phyloP scores from a whole-genome alignment of 2,113 vertebrate species.

The Anolis sagrei region DNA sequence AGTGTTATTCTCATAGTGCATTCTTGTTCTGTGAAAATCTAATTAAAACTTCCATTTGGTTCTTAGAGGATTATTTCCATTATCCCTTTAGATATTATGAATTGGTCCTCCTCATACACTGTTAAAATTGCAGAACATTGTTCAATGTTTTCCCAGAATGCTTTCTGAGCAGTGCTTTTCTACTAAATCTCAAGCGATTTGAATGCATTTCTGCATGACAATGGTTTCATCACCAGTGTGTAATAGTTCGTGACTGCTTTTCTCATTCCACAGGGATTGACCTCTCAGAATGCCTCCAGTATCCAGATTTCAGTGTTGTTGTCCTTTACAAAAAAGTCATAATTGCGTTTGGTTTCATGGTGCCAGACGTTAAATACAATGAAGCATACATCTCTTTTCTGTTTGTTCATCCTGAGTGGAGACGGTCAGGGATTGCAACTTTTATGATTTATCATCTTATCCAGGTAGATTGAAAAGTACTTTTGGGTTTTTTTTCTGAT shows the following conservation, averaged over 20 bases:
- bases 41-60: too few relatives aligned
- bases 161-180: background rate
- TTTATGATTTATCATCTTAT: constrained; percentile 99
- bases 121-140: background rate
- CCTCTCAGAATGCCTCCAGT: constrained; percentile 95
- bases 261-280: constrained; percentile 85
- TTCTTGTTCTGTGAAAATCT: too few relatives aligned
- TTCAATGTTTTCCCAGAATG: too few relatives aligned
- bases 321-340: constrained; percentile 97
- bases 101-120: background rate
- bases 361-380: constrained; percentile 97
- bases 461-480: constrained; percentile 80
- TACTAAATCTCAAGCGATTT: background rate
- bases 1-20: too few relatives aligned
- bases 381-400: constrained; percentile 98
- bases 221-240: background rate
- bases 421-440: constrained; percentile 93
- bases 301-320: constrained; percentile 98
- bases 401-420: constrained; percentile 97
- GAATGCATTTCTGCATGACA: background rate
- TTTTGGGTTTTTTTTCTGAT: background rate
- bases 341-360: constrained; percentile 97
- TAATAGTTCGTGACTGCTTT: background rate
- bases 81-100: background rate
- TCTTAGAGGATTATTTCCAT: too few relatives aligned